These are phyloP conservation scores for Ornithorhynchus anatinus DNA, from an alignment of 2,113 vertebrate species.

Conservation along the genomic window DNA sequence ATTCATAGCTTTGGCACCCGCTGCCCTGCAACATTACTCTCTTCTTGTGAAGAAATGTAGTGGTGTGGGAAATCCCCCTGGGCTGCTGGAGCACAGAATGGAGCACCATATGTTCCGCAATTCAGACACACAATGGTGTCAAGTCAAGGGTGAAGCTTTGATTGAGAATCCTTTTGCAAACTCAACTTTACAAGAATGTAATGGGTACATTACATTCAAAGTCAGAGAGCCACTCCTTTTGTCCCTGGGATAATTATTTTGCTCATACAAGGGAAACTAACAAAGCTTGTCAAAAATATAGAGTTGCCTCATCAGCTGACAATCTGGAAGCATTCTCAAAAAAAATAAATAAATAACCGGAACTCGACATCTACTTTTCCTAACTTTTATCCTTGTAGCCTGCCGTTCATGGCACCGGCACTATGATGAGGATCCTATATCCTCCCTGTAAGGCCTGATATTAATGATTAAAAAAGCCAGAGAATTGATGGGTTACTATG, in stretches of 20 bases:
- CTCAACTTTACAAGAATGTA: conserved; percentile 3
- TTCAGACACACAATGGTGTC: neutral
- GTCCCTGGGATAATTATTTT: conserved; percentile 33
- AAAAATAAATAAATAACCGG: too few relatives aligned
- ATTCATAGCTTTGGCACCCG: conserved; percentile 3
- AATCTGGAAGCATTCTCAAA: neutral
- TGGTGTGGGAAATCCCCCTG: neutral
- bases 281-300: conserved; percentile 28
- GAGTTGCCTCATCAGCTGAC: neutral
- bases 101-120: conserved; percentile 8
- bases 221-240: conserved; percentile 25
- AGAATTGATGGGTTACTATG: too few relatives aligned
- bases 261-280: conserved; percentile 6
- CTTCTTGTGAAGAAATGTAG: neutral
- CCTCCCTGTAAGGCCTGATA: too few relatives aligned
- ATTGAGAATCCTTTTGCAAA: conserved; percentile 19
- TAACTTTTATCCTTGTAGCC: too few relatives aligned
- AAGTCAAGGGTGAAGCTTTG: conserved; percentile 9
- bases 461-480: too few relatives aligned
- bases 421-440: too few relatives aligned
- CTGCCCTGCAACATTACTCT: neutral
- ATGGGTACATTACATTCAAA: conserved; percentile 13
- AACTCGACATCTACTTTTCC: too few relatives aligned
- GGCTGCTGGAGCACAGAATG: neutral
- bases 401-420: too few relatives aligned